Conservation (phyloP, 2,113 vertebrate species). For the Oryzias melastigma region DNA sequence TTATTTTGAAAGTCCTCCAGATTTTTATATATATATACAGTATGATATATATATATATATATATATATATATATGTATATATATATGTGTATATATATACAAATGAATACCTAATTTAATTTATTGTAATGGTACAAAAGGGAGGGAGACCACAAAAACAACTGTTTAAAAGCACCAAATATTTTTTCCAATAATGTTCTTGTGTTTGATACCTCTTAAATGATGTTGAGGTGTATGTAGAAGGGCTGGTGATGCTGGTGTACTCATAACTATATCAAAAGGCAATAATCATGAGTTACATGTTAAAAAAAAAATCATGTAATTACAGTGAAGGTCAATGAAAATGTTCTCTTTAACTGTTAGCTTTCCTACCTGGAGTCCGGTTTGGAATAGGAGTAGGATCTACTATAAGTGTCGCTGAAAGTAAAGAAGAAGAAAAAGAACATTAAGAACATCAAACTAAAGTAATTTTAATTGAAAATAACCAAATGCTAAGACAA, state of each 20-base stretch:
- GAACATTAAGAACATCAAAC: not conserved
- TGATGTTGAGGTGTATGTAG: conserved; percentile 55
- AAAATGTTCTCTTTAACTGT: not conserved
- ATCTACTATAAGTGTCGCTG: conserved; percentile 41
- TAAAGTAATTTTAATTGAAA: not conserved
- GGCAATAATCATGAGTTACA: conserved; percentile 7
- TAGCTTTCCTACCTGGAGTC: conserved; percentile 50
- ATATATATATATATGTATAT: too few species aligned
- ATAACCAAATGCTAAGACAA: not conserved
- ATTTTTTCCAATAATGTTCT: too few species aligned
- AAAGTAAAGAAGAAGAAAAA: conserved; percentile 16
- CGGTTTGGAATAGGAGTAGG: conserved; percentile 51
- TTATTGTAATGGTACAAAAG: too few species aligned
- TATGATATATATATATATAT: too few species aligned
- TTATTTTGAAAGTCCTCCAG: too few species aligned
- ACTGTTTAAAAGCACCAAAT: too few species aligned
- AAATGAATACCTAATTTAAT: too few species aligned
- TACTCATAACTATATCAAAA: conserved; percentile 61
- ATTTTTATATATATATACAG: too few species aligned
- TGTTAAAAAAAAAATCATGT: not conserved
- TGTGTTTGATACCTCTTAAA: conserved; percentile 54
- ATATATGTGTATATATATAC: too few species aligned
- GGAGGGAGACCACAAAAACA: too few species aligned
- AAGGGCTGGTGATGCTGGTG: conserved; percentile 59
- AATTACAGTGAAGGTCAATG: too few species aligned